Evolutionary conservation across 2,888 invertebrate species (phyloP).

Genomic region (Protodeltote pygarga): DNA sequence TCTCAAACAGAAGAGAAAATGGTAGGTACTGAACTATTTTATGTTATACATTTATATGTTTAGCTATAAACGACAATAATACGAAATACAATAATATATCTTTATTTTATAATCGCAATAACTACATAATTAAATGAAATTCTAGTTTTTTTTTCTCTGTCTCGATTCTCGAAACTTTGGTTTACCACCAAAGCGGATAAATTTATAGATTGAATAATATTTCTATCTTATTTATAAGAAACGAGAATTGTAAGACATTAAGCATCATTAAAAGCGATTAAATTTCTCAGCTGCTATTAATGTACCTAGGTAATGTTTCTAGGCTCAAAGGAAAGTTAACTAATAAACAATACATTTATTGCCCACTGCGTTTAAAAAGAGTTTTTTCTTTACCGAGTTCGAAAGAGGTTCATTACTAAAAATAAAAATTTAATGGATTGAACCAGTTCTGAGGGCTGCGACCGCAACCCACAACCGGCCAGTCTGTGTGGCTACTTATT

Average conservation of each 20-base stretch:
- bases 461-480: constrained; percentile 50
- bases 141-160: too few relatives aligned
- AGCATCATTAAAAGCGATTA: constrained; percentile 37
- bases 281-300: constrained; percentile 34
- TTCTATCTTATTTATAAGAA: constrained; percentile 9
- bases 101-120: too few relatives aligned
- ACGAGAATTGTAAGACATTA: constrained; percentile 32
- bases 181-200: too few relatives aligned
- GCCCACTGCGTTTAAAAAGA: constrained; percentile 26
- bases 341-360: constrained; percentile 47
- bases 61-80: too few relatives aligned
- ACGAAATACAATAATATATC: too few relatives aligned
- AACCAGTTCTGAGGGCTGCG: constrained; percentile 60
- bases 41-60: too few relatives aligned
- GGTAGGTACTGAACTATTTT: too few relatives aligned
- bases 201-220: not conserved
- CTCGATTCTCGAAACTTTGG: too few relatives aligned
- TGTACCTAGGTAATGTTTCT: constrained; percentile 25
- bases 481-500: constrained; percentile 44
- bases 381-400: constrained; percentile 36
- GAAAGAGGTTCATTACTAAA: constrained; percentile 57
- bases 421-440: constrained; percentile 66
- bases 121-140: too few relatives aligned
- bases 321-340: constrained; percentile 38
- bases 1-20: too few relatives aligned